A percentile compares a stretch with the other conserved stretches of the same genome.
phyloP scores from a whole-genome alignment of 2,888 invertebrate genomes.

The Schizotus pectinicornis region DNA sequence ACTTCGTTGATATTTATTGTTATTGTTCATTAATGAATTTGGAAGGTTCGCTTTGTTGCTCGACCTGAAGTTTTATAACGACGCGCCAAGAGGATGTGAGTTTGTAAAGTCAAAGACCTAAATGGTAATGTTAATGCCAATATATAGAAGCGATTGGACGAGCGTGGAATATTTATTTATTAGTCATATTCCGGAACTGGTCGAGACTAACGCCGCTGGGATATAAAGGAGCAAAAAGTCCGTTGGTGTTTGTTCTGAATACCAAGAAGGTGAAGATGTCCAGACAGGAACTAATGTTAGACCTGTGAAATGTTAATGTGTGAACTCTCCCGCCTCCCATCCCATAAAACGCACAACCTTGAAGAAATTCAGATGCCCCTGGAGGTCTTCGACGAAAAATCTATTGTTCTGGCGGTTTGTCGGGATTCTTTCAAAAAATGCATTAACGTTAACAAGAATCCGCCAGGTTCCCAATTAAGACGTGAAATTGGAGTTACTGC shows the following conservation, averaged over 20 bases:
- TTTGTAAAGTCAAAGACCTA: constrained; percentile 26
- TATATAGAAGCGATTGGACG: constrained; percentile 12
- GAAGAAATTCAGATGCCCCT: constrained; percentile 24
- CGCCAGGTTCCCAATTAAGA: too few species aligned
- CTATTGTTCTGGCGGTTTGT: too few species aligned
- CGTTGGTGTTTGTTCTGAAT: constrained; percentile 22
- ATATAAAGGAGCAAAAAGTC: constrained; percentile 23
- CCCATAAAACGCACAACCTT: constrained; percentile 26
- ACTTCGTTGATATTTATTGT: constrained; percentile 4
- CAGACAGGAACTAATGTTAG: constrained; percentile 26
- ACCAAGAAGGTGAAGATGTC: constrained; percentile 23
- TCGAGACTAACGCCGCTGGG: constrained; percentile 20
- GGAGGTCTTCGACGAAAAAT: too few species aligned
- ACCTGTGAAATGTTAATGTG: constrained; percentile 26
- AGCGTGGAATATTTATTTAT: constrained; percentile 22
- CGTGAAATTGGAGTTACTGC: constrained; percentile 11
- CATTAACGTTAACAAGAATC: too few species aligned
- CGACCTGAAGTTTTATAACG: too few species aligned
- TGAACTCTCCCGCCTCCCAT: constrained; percentile 4
- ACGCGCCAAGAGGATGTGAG: too few species aligned
- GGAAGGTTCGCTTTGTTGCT: too few species aligned
- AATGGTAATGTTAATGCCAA: constrained; percentile 11
- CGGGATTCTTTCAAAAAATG: too few species aligned
- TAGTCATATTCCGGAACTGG: constrained; percentile 30
- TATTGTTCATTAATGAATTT: too few species aligned